A percentile compares a stretch with the other conserved stretches of the same genome.
These are phyloP conservation scores for Lutjanus campechanus DNA, from an alignment of 2,797 vertebrate species.

Conservation along the genomic window DNA sequence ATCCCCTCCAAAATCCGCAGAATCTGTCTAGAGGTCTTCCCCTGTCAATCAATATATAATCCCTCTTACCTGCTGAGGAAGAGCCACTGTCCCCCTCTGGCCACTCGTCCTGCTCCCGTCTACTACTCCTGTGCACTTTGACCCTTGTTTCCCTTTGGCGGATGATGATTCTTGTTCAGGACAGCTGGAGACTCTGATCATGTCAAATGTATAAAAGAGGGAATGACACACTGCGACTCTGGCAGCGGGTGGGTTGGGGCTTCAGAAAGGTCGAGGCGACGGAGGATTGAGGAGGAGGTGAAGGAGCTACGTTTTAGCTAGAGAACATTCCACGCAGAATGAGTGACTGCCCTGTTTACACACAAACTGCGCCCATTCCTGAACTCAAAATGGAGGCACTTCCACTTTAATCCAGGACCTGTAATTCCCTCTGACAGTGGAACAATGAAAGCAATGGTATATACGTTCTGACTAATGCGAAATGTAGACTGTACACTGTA, in stretches of 20 bases:
- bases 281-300: slow-evolving; percentile 28
- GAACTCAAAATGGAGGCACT: slow-evolving; percentile 69
- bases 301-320: slow-evolving; percentile 67
- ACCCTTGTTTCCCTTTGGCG: slow-evolving; percentile 79
- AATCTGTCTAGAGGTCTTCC: slow-evolving; percentile 59
- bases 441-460: slow-evolving; percentile 74
- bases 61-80: slow-evolving; percentile 80
- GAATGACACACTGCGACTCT: slow-evolving; percentile 45
- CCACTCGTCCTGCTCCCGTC: slow-evolving; percentile 84
- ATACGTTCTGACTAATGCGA: slow-evolving; percentile 79
- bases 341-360: slow-evolving; percentile 86
- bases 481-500: slow-evolving; percentile 89
- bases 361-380: slow-evolving; percentile 73
- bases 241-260: slow-evolving; percentile 41
- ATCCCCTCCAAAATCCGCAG: slow-evolving; percentile 50
- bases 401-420: slow-evolving; percentile 67
- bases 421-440: slow-evolving; percentile 58
- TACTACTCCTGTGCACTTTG: slow-evolving; percentile 83
- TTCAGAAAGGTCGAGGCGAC: slow-evolving; percentile 45
- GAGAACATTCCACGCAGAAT: slow-evolving; percentile 83
- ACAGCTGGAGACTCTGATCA: slow-evolving; percentile 56
- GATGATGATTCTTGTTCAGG: slow-evolving; percentile 60
- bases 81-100: slow-evolving; percentile 67
- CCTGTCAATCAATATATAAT: slow-evolving; percentile 71
- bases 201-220: slow-evolving; percentile 55